These are phyloP conservation scores for Clepsis dumicolana DNA, from an alignment of 2,888 invertebrate genomes.

Conservation along the genomic window DNA sequence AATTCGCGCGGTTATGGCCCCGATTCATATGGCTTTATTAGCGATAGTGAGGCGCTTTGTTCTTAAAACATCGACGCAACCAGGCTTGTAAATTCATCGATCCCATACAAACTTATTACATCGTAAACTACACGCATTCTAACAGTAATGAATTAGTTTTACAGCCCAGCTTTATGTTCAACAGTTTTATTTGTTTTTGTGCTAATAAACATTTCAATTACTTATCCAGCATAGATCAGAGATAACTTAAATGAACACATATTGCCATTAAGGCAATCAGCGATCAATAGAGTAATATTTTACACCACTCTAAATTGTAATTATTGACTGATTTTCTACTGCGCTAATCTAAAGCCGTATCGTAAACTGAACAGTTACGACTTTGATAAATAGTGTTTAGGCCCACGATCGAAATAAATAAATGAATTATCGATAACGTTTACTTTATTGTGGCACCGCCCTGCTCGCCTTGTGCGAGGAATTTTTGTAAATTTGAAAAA, in stretches of 20 bases:
- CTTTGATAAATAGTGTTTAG: background rate
- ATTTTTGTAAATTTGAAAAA: conserved; percentile 17
- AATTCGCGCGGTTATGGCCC: conserved; percentile 69
- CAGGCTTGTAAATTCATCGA: conserved; percentile 59
- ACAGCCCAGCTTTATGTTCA: conserved; percentile 5
- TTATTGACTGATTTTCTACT: conserved; percentile 10
- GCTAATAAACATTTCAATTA: conserved; percentile 6
- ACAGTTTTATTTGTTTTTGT: conserved; percentile 5
- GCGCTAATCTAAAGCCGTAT: background rate
- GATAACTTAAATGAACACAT: conserved; percentile 2
- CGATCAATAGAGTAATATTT: background rate
- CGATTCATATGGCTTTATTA: conserved; percentile 71
- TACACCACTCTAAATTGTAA: conserved; percentile 6
- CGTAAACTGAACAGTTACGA: background rate
- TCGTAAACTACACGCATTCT: conserved; percentile 54
- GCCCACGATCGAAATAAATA: background rate
- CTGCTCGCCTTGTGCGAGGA: background rate
- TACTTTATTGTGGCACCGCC: background rate
- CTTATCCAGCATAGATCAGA: background rate
- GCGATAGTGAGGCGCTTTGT: conserved; percentile 65
- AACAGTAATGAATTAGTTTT: conserved; percentile 19
- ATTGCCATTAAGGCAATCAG: background rate
- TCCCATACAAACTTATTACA: conserved; percentile 56
- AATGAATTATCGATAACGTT: conserved; percentile 16
- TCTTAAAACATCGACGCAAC: conserved; percentile 56